A percentile compares a stretch with the other conserved stretches of the same genome.
These are phyloP conservation scores for Netelia virgata DNA, from an alignment of 2,888 invertebrate genomes.

Conservation along the genomic window DNA sequence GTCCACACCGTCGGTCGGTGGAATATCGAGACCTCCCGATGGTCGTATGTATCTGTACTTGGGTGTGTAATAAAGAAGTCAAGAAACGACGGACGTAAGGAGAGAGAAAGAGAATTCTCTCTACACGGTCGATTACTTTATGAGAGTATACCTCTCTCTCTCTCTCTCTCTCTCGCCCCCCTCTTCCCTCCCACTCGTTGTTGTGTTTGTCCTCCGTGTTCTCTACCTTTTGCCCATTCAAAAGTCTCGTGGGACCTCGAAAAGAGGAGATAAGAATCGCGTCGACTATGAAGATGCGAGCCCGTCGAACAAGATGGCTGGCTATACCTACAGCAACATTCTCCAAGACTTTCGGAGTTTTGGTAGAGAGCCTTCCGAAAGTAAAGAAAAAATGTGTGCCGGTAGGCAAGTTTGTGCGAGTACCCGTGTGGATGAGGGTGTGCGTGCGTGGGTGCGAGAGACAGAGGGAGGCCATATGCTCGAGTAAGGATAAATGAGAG, in stretches of 20 bases:
- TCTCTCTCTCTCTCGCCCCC: slow-evolving; percentile 16
- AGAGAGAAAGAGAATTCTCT: slow-evolving; percentile 24
- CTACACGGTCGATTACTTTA: slow-evolving; percentile 65
- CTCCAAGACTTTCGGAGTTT: slow-evolving; percentile 52
- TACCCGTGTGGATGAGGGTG: slow-evolving; percentile 1
- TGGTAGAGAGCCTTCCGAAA: neutral
- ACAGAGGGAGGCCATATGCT: slow-evolving; percentile 45
- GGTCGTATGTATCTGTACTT: slow-evolving; percentile 12
- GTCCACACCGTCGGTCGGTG: slow-evolving; percentile 30
- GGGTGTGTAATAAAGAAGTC: slow-evolving; percentile 32
- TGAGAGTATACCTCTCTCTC: slow-evolving; percentile 58
- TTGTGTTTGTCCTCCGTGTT: slow-evolving; percentile 18
- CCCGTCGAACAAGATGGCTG: slow-evolving; percentile 34
- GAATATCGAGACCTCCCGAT: slow-evolving; percentile 18
- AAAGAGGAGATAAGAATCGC: slow-evolving; percentile 56
- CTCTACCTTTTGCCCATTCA: slow-evolving; percentile 23
- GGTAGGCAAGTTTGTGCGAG: too few species aligned
- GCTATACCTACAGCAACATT: neutral
- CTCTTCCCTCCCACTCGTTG: neutral
- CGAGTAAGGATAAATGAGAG: slow-evolving; percentile 41
- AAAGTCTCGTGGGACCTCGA: slow-evolving; percentile 57
- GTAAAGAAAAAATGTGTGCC: slow-evolving; percentile 13
- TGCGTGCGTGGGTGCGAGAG: slow-evolving; percentile 13
- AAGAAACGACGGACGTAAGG: slow-evolving; percentile 50
- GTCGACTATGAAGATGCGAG: slow-evolving; percentile 48